Evolutionary conservation across 2,113 vertebrate genomes (phyloP).

Genomic region (Paracanthobrama guichenoti): DNA sequence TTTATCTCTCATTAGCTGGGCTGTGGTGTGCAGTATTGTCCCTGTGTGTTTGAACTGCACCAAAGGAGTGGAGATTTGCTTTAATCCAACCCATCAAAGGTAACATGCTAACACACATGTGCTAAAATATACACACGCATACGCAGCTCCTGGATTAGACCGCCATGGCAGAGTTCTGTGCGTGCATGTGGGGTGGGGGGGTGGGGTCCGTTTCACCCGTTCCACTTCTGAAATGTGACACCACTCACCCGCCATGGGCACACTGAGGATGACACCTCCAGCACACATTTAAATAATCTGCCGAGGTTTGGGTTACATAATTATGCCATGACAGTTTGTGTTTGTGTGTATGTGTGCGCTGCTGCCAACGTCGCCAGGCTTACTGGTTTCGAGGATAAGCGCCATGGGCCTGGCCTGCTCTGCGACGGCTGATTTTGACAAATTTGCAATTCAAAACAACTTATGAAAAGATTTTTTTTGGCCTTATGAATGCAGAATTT

Average conservation of each 20-base stretch:
- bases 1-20: slow-evolving; percentile 80
- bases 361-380: slow-evolving; percentile 58
- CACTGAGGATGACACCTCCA: slow-evolving; percentile 73
- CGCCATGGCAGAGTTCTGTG: slow-evolving; percentile 44
- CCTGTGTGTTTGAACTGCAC: slow-evolving; percentile 85
- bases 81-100: slow-evolving; percentile 91
- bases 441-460: slow-evolving; percentile 81
- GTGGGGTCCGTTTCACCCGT: slow-evolving; percentile 65
- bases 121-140: slow-evolving; percentile 34
- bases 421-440: slow-evolving; percentile 68
- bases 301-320: slow-evolving; percentile 77
- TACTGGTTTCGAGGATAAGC: slow-evolving; percentile 70
- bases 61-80: slow-evolving; percentile 89
- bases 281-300: slow-evolving; percentile 78
- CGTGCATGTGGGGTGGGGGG: background rate
- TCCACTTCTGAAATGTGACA: slow-evolving; percentile 74
- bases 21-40: slow-evolving; percentile 89
- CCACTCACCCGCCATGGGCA: slow-evolving; percentile 65
- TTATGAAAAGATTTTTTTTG: slow-evolving; percentile 57
- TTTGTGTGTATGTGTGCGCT: slow-evolving; percentile 56
- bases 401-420: slow-evolving; percentile 67
- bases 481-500: slow-evolving; percentile 75
- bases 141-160: slow-evolving; percentile 71
- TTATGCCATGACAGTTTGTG: slow-evolving; percentile 76
- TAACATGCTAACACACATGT: slow-evolving; percentile 76